Evolutionary conservation across 2,113 vertebrate genomes (phyloP).

Genomic region (Seriola dumerili): DNA sequence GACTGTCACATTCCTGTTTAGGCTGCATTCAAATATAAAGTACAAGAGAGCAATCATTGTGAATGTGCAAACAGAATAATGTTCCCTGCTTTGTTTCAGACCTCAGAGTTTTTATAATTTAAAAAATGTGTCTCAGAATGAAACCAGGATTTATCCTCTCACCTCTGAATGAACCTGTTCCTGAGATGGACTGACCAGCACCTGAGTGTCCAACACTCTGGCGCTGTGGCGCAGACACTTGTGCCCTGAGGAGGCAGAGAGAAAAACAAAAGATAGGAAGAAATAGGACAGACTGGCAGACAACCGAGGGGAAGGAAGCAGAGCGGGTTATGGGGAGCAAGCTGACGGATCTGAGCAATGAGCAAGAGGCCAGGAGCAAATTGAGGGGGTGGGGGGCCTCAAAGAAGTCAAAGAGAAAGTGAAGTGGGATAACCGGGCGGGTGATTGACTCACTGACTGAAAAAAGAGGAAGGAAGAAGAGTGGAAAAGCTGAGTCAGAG

Average conservation of each 20-base stretch:
- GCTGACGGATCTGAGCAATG: neutral
- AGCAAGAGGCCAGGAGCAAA: constrained; percentile 59
- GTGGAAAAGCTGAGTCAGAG: constrained; percentile 68
- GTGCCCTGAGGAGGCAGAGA: constrained; percentile 85
- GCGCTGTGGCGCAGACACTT: constrained; percentile 91
- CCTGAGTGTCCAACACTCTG: constrained; percentile 90
- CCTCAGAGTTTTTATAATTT: neutral
- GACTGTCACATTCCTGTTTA: neutral
- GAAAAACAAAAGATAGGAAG: constrained; percentile 15
- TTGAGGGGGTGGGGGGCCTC: constrained; percentile 52
- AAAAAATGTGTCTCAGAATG: neutral
- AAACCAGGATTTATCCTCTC: constrained; percentile 51
- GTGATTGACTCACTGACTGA: constrained; percentile 84
- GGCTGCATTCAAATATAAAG: neutral
- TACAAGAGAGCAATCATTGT: neutral
- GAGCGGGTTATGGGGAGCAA: constrained; percentile 14
- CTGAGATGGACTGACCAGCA: constrained; percentile 92
- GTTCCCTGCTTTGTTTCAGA: neutral
- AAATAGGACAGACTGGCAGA: constrained; percentile 15
- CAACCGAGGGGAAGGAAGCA: constrained; percentile 8
- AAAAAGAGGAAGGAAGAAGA: constrained; percentile 26
- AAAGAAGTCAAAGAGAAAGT: constrained; percentile 56
- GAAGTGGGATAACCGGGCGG: constrained; percentile 85
- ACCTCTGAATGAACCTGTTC: constrained; percentile 92
- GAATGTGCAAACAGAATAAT: neutral